Conservation (phyloP, 2,113 vertebrate species). For the Lutjanus erythropterus region DNA sequence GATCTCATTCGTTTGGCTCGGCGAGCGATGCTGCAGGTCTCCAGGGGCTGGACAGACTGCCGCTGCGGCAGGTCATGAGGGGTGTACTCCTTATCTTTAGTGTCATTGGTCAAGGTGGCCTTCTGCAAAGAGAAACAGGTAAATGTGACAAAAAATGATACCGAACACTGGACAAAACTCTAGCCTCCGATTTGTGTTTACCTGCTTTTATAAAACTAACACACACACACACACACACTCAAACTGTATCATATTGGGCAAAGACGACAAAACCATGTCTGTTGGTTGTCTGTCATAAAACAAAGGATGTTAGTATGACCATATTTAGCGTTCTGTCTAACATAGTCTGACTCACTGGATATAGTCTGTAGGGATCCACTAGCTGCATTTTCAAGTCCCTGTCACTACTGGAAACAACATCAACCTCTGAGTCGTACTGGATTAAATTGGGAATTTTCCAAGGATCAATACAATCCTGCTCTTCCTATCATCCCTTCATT, state of each 20-base stretch:
- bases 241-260: background rate
- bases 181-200: background rate
- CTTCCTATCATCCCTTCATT: background rate
- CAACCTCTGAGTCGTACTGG: too few species aligned
- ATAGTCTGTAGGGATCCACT: too few species aligned
- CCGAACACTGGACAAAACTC: background rate
- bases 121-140: constrained; percentile 80
- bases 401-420: too few species aligned
- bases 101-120: constrained; percentile 91
- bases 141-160: background rate
- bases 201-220: background rate
- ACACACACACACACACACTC: too few species aligned
- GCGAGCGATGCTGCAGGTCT: constrained; percentile 92
- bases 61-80: constrained; percentile 95
- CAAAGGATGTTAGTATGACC: too few species aligned
- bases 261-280: too few species aligned
- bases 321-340: too few species aligned
- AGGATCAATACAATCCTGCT: background rate
- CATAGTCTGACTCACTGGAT: too few species aligned
- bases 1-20: constrained; percentile 93
- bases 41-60: constrained; percentile 91
- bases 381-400: too few species aligned
- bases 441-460: background rate
- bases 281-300: too few species aligned
- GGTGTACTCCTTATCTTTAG: constrained; percentile 97